Evolutionary conservation across 1,140 invertebrate species (phyloP), one percentile per base, ranked within the genome.

Genomic region (Steinernema khuongi): DNA sequence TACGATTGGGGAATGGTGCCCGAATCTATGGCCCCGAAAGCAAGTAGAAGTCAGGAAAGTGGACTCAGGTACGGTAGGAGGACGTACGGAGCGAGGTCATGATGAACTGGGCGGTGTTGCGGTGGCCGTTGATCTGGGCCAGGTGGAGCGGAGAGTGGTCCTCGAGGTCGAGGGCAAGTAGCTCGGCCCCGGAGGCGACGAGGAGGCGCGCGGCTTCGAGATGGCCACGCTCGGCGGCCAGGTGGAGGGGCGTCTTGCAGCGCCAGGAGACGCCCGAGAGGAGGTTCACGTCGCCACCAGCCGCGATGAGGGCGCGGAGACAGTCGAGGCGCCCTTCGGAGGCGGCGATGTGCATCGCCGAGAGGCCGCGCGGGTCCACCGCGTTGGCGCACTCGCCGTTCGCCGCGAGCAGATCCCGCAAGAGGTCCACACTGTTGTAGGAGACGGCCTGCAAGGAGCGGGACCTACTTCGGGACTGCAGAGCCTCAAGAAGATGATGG

Each of bases 381-480:
- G 89, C 90, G 85, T 94, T 91, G 19, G 93, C 90, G 66, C 90
- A 89, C n/a, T 87, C 85, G 30, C 89, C 85, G 78, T 91, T 88
- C 28, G 81, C 81, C 80, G 83, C 50, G 36, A 96, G 80, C 32
- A 96, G 86, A 86, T 94, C 93, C 84, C 91, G 90, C 30, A 94
- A 86, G 0, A 95, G 87, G 81, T 94, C 93, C 14, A 91, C 90
- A 85, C 94, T 94, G 86, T 94, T 92, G 92, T 92, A 96, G 26
- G 95, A 85, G 1, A 93, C 92, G 19, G 92, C 92, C 89, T 93
- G 85, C 67, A 75, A 60, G n/a, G 14, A 1, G 31, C 22, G 4
- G 11, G 28, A 0, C 1, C 17, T 67, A 31, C 32, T 70, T 60
- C n/a, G n/a, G n/a, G n/a, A n/a, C n/a, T n/a, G n/a, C n/a, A n/a